A percentile compares a stretch with the other conserved stretches of the same genome.
Conservation (phyloP, 2,797 vertebrate species). For the Gobio occitaniae region DNA sequence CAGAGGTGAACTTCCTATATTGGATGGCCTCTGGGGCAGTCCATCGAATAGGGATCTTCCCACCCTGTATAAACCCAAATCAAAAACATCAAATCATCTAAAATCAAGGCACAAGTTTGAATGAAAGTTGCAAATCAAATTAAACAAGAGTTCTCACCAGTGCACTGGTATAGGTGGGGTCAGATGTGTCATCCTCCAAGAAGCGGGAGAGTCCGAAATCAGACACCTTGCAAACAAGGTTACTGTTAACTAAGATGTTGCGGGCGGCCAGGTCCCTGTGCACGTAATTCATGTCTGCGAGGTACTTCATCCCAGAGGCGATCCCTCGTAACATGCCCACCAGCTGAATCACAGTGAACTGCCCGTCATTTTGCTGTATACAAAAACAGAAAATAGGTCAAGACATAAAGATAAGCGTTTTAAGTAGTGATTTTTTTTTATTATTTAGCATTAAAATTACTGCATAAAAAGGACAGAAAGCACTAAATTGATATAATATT, state of each 20-base stretch:
- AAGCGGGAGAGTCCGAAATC: slow-evolving; percentile 98
- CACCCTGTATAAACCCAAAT: slow-evolving; percentile 70
- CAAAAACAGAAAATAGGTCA: background rate
- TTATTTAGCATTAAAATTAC: background rate
- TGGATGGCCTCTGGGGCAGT: slow-evolving; percentile 85
- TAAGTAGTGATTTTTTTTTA: background rate
- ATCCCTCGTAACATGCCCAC: slow-evolving; percentile 98
- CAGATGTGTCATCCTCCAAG: slow-evolving; percentile 95
- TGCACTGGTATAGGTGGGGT: slow-evolving; percentile 97
- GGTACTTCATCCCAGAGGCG: slow-evolving; percentile 97
- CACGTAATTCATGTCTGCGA: slow-evolving; percentile 98
- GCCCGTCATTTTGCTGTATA: slow-evolving; percentile 95
- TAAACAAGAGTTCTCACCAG: slow-evolving; percentile 80
- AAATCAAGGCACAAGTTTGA: background rate
- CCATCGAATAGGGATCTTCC: slow-evolving; percentile 86
- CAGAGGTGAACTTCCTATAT: slow-evolving; percentile 85
- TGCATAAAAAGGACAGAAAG: background rate
- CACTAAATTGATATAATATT: background rate
- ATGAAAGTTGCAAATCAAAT: background rate
- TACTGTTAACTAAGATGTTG: slow-evolving; percentile 99
- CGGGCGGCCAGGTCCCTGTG: slow-evolving; percentile 95
- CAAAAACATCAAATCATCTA: background rate
- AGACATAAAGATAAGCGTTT: background rate
- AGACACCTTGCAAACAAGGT: slow-evolving; percentile 98
- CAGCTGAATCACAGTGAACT: slow-evolving; percentile 98